Conservation (phyloP, 2,888 invertebrate genomes). For the Micoletzkya japonica region DNA sequence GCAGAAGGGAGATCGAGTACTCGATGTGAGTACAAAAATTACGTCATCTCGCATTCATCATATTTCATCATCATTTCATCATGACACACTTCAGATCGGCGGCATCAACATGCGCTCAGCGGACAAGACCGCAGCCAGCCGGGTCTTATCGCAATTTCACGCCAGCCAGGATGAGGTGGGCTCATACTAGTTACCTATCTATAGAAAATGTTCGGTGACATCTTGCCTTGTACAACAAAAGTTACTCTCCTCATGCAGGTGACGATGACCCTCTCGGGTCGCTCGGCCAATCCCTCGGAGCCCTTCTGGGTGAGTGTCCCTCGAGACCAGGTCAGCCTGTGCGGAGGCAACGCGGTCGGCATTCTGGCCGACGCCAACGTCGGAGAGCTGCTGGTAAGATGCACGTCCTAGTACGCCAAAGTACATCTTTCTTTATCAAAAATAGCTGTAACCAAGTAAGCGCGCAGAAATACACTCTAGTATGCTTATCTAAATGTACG, state of each 20-base stretch:
- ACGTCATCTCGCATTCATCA: not conserved
- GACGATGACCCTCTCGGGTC: constrained; percentile 36
- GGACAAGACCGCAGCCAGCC: constrained; percentile 32
- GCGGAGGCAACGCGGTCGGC: constrained; percentile 46
- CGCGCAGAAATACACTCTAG: not conserved
- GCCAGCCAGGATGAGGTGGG: constrained; percentile 34
- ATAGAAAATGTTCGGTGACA: not conserved
- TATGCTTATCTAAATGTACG: too few relatives aligned
- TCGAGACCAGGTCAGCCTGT: constrained; percentile 38
- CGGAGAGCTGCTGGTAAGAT: constrained; percentile 32
- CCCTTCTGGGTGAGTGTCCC: constrained; percentile 38
- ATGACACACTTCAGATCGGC: constrained; percentile 31
- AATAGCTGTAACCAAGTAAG: not conserved
- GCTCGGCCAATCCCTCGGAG: constrained; percentile 4
- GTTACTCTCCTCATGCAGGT: constrained; percentile 27
- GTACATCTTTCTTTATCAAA: not conserved
- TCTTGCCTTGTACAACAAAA: not conserved
- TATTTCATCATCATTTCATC: not conserved
- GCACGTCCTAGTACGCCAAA: not conserved
- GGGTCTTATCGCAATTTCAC: constrained; percentile 32
- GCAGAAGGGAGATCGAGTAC: constrained; percentile 35
- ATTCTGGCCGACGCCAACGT: constrained; percentile 45
- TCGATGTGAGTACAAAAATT: constrained; percentile 34
- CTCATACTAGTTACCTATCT: not conserved
- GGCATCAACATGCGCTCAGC: constrained; percentile 41